A percentile compares a stretch with the other conserved stretches of the same genome.
Evolutionary conservation across 2,797 vertebrate genomes (phyloP).

Genomic region (Urocyon cinereoargenteus): DNA sequence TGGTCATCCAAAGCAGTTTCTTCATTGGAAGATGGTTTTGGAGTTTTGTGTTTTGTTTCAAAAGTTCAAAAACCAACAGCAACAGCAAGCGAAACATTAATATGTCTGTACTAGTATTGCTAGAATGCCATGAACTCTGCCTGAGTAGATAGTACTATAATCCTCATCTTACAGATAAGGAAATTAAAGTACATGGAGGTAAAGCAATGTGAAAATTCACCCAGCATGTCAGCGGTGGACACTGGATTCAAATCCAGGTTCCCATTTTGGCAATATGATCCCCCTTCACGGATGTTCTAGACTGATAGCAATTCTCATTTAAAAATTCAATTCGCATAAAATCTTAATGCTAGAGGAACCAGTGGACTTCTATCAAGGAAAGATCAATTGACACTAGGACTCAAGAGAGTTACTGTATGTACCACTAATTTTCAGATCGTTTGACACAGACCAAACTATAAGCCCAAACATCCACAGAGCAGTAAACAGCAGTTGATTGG

Average conservation of each 20-base stretch:
- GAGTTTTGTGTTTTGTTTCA: background rate
- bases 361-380: constrained; percentile 28
- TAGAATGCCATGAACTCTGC: background rate
- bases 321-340: background rate
- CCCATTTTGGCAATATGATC: background rate
- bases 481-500: constrained; percentile 66
- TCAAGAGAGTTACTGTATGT: background rate
- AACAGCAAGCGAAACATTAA: background rate
- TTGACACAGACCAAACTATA: background rate
- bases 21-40: constrained; percentile 7
- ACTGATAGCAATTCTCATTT: background rate
- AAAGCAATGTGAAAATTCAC: background rate
- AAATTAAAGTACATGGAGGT: background rate
- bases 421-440: constrained; percentile 23
- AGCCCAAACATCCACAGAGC: background rate
- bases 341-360: background rate
- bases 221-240: background rate
- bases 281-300: background rate
- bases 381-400: constrained; percentile 17
- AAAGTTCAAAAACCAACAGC: background rate
- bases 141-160: background rate
- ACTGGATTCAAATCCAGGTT: background rate
- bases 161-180: background rate
- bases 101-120: too few relatives aligned
- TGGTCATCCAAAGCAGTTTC: background rate